Base-by-base conservation (phyloP, 2,797 vertebrate genomes). In the Knipowitschia caucasica region DNA sequence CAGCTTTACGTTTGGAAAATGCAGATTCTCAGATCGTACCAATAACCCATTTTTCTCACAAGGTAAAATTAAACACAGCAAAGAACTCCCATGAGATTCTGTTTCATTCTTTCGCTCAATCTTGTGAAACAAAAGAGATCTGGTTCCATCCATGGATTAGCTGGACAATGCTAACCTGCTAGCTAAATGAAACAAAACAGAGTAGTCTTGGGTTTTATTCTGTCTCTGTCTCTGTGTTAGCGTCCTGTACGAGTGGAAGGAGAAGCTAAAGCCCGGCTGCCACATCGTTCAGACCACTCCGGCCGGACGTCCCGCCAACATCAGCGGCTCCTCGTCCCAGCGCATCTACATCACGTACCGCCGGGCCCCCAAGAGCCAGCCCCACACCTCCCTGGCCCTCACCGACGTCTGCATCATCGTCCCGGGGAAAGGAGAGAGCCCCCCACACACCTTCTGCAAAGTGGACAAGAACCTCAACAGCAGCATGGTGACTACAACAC, bases 391-490 rank as follows among this genome's bases (percentile, higher is more conserved):
- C 0, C 64, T 99, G 86, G 95, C 96, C 36, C 96, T 99, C 71
- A 99, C 95, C 0, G 95, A 99, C 78, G 92, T 99, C 59, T 99
- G 96, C 82, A 90, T 99, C 71, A 96, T 99, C 72, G 80, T 99
- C 53, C 95, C 96, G 0, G 95, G 92, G 60, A 99, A 99, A 68
- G 96, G 97, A 71, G 97, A 99, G 79, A 91, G 82, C 1, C 93
- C 97, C 11, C 97, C 97, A 11, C 95, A 98, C 62, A 97, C 96
- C 1, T 99, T 97, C 90, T 98, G 96, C 90, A 98, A 93, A 78
- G 94, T 99, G 59, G 95, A 99, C 87, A 98, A 94, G 89, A 99
- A 97, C 76, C 93, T 99, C 62, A 99, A 93, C 86, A 98, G 94
- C 58, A 98, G 96, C 70, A 94, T 99, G 97, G 97, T 99, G 89